Evolutionary conservation across 2,888 invertebrate species (phyloP), one percentile per base, ranked within the genome.

Genomic region (Timandra comae): DNA sequence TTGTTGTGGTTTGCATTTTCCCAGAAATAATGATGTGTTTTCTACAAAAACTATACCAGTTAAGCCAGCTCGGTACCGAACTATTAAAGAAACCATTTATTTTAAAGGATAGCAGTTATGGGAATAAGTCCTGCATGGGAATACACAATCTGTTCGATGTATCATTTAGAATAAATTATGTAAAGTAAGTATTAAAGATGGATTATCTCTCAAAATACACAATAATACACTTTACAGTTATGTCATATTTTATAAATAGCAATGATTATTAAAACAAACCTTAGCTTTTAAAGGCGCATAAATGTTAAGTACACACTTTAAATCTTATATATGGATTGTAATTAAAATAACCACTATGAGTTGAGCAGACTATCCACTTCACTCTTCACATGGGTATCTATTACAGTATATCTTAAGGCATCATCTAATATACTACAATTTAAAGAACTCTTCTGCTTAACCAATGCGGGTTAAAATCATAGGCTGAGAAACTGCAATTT

Each of bases 231-330:
- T 22, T 38, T 38, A 40, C 42, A 47, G 52, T 66, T 67, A 63
- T 69, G 67, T 69, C 71, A 71, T 64, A 36, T 57, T 54, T 60
- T 67, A 70, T 60, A 68, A 69, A 67, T 68, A 72, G 48, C 45
- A 55, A 57, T 61, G 62, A 56, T 47, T 47, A 38, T 42, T 41
- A 39, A 34, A 45, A 44, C 46, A 50, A 46, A 41, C 49, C 47
- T 49, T 52, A 54, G 54, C 49, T 60, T 56, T 61, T 51, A 51
- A 63, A 56, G 56, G 48, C 35, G 38, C 48, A 47, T 40, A 56
- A 58, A 57, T 63, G 56, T 70, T 56, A 52, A 74, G 66, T 60
- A 46, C 46, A 47, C 54, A 65, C 63, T 65, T 61, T 46, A 53
- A 63, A 16, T 16, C 4, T 16, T 16, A 47, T 56, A 52, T 58